Conservation (phyloP, 1,140 invertebrate species). For the Drosophila lowei region DNA sequence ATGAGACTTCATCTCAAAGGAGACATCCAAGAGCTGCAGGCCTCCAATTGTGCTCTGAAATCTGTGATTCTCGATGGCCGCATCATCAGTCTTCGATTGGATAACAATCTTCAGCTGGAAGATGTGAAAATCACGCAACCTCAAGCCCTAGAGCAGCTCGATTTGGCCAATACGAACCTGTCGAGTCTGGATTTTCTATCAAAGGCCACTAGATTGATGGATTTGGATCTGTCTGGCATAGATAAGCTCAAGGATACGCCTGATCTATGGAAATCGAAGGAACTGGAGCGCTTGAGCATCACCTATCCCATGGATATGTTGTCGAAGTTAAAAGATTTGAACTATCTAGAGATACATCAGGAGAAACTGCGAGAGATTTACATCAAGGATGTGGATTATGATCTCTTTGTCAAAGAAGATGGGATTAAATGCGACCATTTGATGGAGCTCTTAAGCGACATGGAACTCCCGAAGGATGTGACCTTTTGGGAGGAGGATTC, state of each 20-base stretch:
- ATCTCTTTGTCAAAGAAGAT: constrained; percentile 34
- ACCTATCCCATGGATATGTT: constrained; percentile 45
- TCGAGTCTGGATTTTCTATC: constrained; percentile 44
- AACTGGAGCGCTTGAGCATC: constrained; percentile 52
- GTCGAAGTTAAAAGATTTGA: constrained; percentile 37
- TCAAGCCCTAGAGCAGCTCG: constrained; percentile 40
- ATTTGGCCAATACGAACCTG: constrained; percentile 43
- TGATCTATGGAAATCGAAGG: constrained; percentile 22
- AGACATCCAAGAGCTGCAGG: constrained; percentile 30
- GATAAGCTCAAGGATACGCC: constrained; percentile 37
- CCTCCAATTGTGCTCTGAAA: constrained; percentile 33
- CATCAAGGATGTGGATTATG: constrained; percentile 49
- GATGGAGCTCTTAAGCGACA: constrained; percentile 26
- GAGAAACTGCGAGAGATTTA: constrained; percentile 45
- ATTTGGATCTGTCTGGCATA: constrained; percentile 57
- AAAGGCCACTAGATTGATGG: constrained; percentile 46
- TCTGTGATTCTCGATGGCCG: constrained; percentile 18
- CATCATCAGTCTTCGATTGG: constrained; percentile 31
- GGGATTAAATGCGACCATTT: constrained; percentile 47
- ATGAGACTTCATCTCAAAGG: constrained; percentile 24
- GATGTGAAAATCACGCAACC: constrained; percentile 35
- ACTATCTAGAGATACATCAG: constrained; percentile 46
- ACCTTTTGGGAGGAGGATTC: constrained; percentile 34
- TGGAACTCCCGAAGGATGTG: constrained; percentile 25
- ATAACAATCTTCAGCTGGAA: constrained; percentile 39